Percentiles rank a stretch among this genome's conserved stretches.
Conservation (phyloP, 2,113 vertebrate species). For the Polypterus bichir region DNA sequence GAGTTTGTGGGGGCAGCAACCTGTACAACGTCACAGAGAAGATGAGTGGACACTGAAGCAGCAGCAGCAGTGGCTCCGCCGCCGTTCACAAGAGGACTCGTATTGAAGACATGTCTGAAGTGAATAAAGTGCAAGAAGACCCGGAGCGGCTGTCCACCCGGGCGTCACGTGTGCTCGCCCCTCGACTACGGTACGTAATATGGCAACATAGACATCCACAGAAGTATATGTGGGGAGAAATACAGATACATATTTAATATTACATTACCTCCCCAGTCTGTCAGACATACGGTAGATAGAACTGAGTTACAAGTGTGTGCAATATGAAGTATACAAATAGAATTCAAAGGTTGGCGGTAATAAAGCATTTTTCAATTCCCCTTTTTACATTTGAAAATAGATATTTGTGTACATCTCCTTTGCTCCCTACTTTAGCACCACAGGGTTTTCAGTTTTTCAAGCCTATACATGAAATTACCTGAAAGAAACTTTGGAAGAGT, state of each 20-base stretch:
- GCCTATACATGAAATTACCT: constrained; percentile 73
- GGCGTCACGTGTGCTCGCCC: constrained; percentile 28
- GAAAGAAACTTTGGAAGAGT: constrained; percentile 79
- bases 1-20: constrained; percentile 63
- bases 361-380: constrained; percentile 62
- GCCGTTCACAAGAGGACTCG: constrained; percentile 30
- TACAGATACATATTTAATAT: constrained; percentile 28
- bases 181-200: constrained; percentile 28
- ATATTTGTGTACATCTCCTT: constrained; percentile 67
- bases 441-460: constrained; percentile 76
- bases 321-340: constrained; percentile 64
- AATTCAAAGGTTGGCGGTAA: constrained; percentile 72
- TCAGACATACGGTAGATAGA: constrained; percentile 28
- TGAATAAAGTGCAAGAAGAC: constrained; percentile 58
- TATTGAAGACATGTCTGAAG: constrained; percentile 40
- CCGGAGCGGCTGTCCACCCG: constrained; percentile 38
- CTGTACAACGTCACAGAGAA: constrained; percentile 76
- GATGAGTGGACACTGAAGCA: constrained; percentile 56
- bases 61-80: constrained; percentile 48
- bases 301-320: constrained; percentile 35
- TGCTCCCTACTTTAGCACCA: constrained; percentile 83
- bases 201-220: constrained; percentile 42
- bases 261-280: constrained; percentile 26
- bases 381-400: constrained; percentile 77
- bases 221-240: constrained; percentile 24